Evolutionary conservation across 2,797 vertebrate genomes (phyloP), one percentile per base, ranked within the genome.

Genomic region (Crocodylus rhombifer): DNA sequence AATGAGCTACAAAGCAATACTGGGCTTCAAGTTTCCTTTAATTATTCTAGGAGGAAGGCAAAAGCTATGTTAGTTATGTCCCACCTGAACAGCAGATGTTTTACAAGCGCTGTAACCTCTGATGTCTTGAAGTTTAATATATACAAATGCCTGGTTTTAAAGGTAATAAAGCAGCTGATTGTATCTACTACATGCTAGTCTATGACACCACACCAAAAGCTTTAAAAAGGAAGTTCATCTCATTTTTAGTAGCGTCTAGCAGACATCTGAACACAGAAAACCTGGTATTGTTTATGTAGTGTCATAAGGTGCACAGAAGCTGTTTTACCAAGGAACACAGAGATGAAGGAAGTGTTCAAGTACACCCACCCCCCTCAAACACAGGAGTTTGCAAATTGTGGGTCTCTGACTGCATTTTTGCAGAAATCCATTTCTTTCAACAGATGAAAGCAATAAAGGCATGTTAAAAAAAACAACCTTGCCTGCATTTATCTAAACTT

Each of bases 101-200:
- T 95, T 90, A 91, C 91, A 92, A 84, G 77, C 97, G 92, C 4
- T 2, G 96, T 90, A 85, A 95, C 95, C 94, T 97, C 93, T 92
- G 95, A 95, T 94, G 89, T 93, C 94, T 81, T 92, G 69, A 96
- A 94, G 90, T 95, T 94, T 91, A 94, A 94, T 98, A 98, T 97
- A 95, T 97, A 98, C 97, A 97, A 95, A 97, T 88, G 96, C 96
- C 96, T 97, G 97, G 95, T 95, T 96, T 96, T 86, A 97, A 88
- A 97, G 96, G 95, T 97, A 96, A 96, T 95, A 95, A 98, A 97
- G 98, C 97, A 97, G 97, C 93, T 98, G 97, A 98, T 94, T 98
- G 97, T 97, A 97, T 97, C 97, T 98, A 98, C 97, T 97, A 95
- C 98, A 98, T 98, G 98, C 98, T 98, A 98, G 86, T 97, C 98